Percentiles rank a stretch among this genome's conserved stretches.
These are phyloP conservation scores for Orthosia cruda DNA, from an alignment of 2,888 invertebrate genomes.

Conservation along the genomic window DNA sequence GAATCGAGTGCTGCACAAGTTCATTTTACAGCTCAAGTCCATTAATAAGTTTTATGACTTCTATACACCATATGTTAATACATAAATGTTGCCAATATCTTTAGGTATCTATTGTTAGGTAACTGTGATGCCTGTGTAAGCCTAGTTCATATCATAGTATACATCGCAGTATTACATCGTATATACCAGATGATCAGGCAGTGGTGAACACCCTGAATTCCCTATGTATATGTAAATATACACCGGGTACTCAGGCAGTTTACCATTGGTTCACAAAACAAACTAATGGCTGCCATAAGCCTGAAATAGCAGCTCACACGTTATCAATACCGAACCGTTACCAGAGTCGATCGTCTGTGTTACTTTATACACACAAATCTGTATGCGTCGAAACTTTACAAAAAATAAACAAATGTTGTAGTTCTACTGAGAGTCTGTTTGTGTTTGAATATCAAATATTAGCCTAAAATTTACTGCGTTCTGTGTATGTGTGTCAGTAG, in stretches of 20 bases:
- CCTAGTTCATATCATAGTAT: no score
- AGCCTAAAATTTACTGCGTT: neutral
- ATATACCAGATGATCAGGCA: no score
- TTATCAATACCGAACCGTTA: slow-evolving; percentile 33
- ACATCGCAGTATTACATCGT: no score
- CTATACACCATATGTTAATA: neutral
- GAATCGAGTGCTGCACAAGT: no score
- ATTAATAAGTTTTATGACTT: neutral
- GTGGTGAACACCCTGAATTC: no score
- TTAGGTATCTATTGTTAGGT: no score
- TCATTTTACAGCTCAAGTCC: no score
- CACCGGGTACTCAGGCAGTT: neutral
- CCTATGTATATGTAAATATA: neutral
- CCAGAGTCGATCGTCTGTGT: slow-evolving; percentile 25
- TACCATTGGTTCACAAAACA: slow-evolving; percentile 39
- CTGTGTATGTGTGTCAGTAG: no score
- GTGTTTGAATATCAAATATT: neutral
- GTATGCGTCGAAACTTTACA: slow-evolving; percentile 12
- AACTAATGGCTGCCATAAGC: slow-evolving; percentile 44
- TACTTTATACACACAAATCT: slow-evolving; percentile 37
- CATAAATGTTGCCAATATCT: neutral
- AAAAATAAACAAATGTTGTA: neutral
- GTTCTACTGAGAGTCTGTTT: neutral
- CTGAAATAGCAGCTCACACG: slow-evolving; percentile 48
- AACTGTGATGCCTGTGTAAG: no score